These are phyloP conservation scores for Hofmannophila pseudospretella DNA, from an alignment of 2,888 invertebrate species.

Conservation along the genomic window DNA sequence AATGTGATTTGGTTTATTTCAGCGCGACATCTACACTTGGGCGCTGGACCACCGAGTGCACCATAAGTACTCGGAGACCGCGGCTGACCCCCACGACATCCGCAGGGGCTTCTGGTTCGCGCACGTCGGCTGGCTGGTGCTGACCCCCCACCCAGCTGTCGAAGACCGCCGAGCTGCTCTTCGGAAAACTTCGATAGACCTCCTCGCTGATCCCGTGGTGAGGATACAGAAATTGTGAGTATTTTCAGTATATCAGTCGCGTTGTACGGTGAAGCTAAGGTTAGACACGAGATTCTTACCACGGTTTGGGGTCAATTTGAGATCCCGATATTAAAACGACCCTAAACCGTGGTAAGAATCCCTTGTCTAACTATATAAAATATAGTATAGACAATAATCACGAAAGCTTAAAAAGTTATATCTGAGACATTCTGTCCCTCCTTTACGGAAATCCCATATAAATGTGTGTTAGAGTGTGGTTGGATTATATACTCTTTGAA, in stretches of 20 bases:
- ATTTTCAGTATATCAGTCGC: neutral
- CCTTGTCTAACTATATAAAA: no score
- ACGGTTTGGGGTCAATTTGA: no score
- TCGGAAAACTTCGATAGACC: constrained; percentile 81
- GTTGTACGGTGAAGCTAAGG: neutral
- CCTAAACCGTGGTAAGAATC: no score
- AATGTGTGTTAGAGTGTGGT: no score
- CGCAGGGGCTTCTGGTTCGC: constrained; percentile 93
- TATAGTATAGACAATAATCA: no score
- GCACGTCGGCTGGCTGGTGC: constrained; percentile 94
- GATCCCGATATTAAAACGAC: no score
- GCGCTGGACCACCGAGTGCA: constrained; percentile 92
- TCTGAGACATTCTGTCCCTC: no score
- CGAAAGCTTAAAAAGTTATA: no score
- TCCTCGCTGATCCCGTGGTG: constrained; percentile 84
- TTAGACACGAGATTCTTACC: no score
- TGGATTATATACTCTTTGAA: no score
- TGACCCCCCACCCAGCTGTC: constrained; percentile 89
- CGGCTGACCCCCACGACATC: constrained; percentile 91
- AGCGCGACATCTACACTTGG: constrained; percentile 92
- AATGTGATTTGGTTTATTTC: constrained; percentile 28
- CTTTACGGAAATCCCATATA: no score
- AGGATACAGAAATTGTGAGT: constrained; percentile 85
- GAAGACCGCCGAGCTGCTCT: constrained; percentile 80
- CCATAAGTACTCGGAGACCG: constrained; percentile 92